Conservation (phyloP, 2,113 vertebrate species). For the Caretta caretta region DNA sequence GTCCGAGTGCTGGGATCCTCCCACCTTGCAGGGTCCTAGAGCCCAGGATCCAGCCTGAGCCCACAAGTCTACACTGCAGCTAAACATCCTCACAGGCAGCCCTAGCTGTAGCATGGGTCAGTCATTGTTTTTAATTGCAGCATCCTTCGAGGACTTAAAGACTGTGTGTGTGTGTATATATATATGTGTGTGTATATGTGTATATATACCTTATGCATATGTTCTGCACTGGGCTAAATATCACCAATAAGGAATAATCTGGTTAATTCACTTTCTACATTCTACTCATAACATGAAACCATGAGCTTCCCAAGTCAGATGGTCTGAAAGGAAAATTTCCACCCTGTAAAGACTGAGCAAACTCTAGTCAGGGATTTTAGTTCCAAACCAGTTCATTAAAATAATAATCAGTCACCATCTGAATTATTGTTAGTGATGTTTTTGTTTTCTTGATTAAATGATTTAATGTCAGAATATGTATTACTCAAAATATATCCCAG, state of each 20-base stretch:
- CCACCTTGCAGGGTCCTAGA: too few species aligned
- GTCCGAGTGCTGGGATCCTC: too few species aligned
- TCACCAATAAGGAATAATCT: neutral
- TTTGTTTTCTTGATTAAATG: slow-evolving; percentile 50
- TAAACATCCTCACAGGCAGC: too few species aligned
- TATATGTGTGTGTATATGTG: too few species aligned
- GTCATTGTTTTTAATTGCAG: too few species aligned
- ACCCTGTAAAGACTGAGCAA: neutral
- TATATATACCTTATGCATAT: neutral
- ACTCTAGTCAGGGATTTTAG: neutral
- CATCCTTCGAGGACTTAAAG: neutral
- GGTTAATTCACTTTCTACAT: neutral
- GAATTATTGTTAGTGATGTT: slow-evolving; percentile 45
- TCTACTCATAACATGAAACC: neutral
- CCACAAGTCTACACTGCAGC: too few species aligned
- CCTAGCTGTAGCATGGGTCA: too few species aligned
- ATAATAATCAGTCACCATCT: neutral
- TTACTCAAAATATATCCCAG: neutral
- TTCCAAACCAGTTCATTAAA: neutral
- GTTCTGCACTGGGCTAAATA: slow-evolving; percentile 3
- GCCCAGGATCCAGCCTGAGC: too few species aligned
- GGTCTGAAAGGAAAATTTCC: neutral
- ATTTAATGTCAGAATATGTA: slow-evolving; percentile 31
- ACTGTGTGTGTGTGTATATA: too few species aligned
- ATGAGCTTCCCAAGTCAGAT: slow-evolving; percentile 1